phyloP scores from a whole-genome alignment of 1,140 invertebrate genomes.

The Eriosoma lanigerum region DNA sequence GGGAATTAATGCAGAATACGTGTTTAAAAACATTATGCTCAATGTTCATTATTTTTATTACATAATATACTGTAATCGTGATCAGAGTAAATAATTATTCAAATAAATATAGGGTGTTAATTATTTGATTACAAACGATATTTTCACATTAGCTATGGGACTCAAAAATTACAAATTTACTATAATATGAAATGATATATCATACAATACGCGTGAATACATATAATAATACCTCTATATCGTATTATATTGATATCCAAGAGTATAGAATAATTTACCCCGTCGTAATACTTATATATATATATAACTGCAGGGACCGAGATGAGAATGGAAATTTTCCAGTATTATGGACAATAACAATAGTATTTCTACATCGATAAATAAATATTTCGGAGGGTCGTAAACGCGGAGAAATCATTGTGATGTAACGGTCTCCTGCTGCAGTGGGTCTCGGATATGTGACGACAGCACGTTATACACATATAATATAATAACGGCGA shows the following conservation, averaged over 20 bases:
- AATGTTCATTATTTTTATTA: no score
- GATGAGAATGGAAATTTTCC: slow-evolving; percentile 41
- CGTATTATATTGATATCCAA: no score
- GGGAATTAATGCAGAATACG: no score
- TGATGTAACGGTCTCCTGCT: slow-evolving; percentile 32
- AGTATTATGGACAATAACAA: slow-evolving; percentile 20
- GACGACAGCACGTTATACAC: slow-evolving; percentile 2
- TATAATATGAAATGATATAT: no score
- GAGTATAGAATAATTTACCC: neutral
- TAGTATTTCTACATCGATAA: slow-evolving; percentile 38
- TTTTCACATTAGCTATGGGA: neutral
- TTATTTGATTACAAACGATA: neutral
- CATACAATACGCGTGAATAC: no score
- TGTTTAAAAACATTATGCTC: no score
- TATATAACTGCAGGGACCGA: neutral
- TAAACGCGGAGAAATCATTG: slow-evolving; percentile 23
- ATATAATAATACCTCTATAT: no score
- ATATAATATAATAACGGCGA: neutral
- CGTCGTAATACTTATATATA: neutral
- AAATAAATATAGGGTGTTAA: neutral
- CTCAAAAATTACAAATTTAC: no score
- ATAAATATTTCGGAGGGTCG: slow-evolving; percentile 32
- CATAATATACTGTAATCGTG: no score
- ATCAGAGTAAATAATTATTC: no score
- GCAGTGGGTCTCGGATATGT: neutral